Percentiles rank a stretch among this genome's conserved stretches.
phyloP scores from a whole-genome alignment of 1,140 invertebrate species.

The Pygmarrhopalites habei region DNA sequence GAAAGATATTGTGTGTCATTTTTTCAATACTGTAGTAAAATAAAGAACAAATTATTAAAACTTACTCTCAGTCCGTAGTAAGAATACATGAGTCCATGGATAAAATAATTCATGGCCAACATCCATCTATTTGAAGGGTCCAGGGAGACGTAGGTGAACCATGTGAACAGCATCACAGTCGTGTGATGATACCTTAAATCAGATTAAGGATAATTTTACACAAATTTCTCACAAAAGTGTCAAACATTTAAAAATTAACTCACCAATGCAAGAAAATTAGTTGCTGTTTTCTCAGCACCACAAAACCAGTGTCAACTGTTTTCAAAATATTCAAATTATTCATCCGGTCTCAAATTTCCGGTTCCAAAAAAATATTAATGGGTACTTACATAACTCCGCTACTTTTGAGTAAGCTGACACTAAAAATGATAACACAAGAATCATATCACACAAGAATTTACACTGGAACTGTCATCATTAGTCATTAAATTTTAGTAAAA shows the following conservation, averaged over 20 bases:
- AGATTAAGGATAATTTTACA: too few relatives aligned
- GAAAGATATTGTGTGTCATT: not conserved
- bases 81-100: slow-evolving; percentile 20
- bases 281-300: not conserved
- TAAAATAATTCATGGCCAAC: slow-evolving; percentile 11
- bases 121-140: slow-evolving; percentile 11
- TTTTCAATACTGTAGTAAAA: not conserved
- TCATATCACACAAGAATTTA: not conserved
- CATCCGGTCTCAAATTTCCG: too few relatives aligned
- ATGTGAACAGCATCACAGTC: slow-evolving; percentile 4
- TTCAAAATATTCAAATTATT: too few relatives aligned
- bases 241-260: too few relatives aligned
- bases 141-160: not conserved
- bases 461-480: too few relatives aligned
- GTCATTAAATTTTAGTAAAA: too few relatives aligned
- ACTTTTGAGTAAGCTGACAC: too few relatives aligned
- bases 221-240: too few relatives aligned
- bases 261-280: slow-evolving; percentile 10
- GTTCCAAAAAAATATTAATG: too few relatives aligned
- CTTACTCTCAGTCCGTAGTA: slow-evolving; percentile 6
- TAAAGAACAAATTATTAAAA: not conserved
- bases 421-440: too few relatives aligned
- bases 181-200: slow-evolving; percentile 20
- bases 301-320: not conserved
- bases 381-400: not conserved